phyloP scores from a whole-genome alignment of 2,888 invertebrate genomes.

The Rhyacophila evoluta region DNA sequence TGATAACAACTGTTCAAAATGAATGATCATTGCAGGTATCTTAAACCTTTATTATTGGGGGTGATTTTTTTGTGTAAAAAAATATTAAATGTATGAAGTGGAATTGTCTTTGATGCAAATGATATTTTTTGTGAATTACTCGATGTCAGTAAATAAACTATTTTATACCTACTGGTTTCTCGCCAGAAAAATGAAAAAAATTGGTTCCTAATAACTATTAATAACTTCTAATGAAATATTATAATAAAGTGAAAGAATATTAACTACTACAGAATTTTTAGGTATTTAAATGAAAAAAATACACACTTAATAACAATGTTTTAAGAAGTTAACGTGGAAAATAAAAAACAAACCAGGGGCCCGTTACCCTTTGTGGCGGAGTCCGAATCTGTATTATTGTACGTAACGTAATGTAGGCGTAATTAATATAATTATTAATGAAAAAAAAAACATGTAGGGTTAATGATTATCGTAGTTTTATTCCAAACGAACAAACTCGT shows the following conservation, averaged over 20 bases:
- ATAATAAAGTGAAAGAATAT: constrained; percentile 54
- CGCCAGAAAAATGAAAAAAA: constrained; percentile 56
- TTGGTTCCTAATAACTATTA: constrained; percentile 55
- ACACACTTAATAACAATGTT: constrained; percentile 53
- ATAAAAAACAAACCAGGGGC: constrained; percentile 40
- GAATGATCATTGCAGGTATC: no score
- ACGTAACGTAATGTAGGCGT: constrained; percentile 54
- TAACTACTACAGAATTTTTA: constrained; percentile 55
- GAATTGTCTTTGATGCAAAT: background rate
- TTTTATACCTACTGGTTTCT: constrained; percentile 55
- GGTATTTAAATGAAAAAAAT: constrained; percentile 52
- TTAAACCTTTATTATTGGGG: no score
- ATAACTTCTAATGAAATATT: constrained; percentile 55
- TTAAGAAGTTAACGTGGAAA: constrained; percentile 54
- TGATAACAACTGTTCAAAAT: no score
- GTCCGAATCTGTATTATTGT: constrained; percentile 54
- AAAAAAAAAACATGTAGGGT: constrained; percentile 53
- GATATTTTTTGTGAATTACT: constrained; percentile 36
- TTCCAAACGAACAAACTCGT: constrained; percentile 74
- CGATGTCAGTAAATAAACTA: constrained; percentile 52
- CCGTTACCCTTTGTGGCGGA: constrained; percentile 25
- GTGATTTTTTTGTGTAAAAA: no score
- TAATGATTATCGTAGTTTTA: constrained; percentile 70
- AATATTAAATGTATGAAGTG: background rate
- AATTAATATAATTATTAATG: constrained; percentile 51